Evolutionary conservation across 2,888 invertebrate genomes (phyloP).

Genomic region (Hirtodrosophila histrioides): DNA sequence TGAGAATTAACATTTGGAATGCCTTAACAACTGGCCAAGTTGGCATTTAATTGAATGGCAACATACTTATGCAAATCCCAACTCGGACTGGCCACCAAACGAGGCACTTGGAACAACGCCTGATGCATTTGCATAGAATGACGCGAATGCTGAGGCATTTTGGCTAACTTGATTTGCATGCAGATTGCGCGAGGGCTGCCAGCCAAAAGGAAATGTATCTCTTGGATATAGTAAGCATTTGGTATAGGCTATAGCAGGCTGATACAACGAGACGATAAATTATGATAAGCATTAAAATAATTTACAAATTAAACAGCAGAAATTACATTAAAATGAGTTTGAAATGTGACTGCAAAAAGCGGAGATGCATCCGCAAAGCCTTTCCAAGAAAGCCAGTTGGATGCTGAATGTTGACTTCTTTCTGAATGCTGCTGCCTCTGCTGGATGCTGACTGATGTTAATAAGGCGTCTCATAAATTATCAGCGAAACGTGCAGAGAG

Average conservation of each 20-base stretch:
- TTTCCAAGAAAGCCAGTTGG: slow-evolving; percentile 72
- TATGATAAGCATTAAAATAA: slow-evolving; percentile 78
- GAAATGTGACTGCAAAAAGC: slow-evolving; percentile 43
- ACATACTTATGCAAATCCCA: slow-evolving; percentile 79
- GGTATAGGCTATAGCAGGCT: not conserved
- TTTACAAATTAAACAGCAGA: slow-evolving; percentile 80
- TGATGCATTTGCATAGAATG: slow-evolving; percentile 72
- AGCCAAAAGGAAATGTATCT: slow-evolving; percentile 9
- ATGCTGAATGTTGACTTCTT: slow-evolving; percentile 4
- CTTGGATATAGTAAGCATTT: not conserved
- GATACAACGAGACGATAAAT: slow-evolving; percentile 50
- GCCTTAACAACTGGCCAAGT: slow-evolving; percentile 71
- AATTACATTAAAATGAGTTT: slow-evolving; percentile 73
- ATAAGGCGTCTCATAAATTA: slow-evolving; percentile 82
- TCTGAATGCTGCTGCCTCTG: slow-evolving; percentile 14
- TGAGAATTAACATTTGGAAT: slow-evolving; percentile 81
- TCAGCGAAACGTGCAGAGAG: slow-evolving; percentile 71
- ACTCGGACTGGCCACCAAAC: slow-evolving; percentile 51
- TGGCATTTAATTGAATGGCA: slow-evolving; percentile 77
- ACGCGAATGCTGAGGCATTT: slow-evolving; percentile 21
- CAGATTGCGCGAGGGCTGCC: not conserved
- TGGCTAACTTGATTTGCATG: slow-evolving; percentile 62
- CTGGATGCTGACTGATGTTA: slow-evolving; percentile 73
- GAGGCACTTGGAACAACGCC: slow-evolving; percentile 44
- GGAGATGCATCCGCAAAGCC: slow-evolving; percentile 63